A percentile compares a stretch with the other conserved stretches of the same genome.
Conservation (phyloP, 2,888 invertebrate species). For the Cryptophagus acutangulus region DNA sequence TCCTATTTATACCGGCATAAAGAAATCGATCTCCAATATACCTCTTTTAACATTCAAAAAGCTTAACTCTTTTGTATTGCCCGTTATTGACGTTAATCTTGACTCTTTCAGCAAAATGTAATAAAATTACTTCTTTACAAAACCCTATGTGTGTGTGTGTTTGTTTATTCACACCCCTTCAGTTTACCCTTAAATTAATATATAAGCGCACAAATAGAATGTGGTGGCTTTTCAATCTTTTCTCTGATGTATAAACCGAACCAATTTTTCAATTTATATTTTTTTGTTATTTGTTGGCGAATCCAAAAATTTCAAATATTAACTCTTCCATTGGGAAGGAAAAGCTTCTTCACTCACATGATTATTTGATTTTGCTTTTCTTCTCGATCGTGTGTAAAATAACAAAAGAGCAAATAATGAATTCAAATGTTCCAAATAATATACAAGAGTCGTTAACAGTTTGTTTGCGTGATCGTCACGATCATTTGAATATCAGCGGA, state of each 20-base stretch:
- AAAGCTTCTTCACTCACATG: no score
- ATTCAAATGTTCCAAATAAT: conserved; percentile 7
- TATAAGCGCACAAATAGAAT: conserved; percentile 7
- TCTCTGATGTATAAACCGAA: no score
- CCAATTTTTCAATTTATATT: no score
- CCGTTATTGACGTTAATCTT: conserved; percentile 31
- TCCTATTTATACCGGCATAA: no score
- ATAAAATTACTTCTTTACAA: conserved; percentile 30
- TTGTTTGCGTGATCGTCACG: conserved; percentile 36
- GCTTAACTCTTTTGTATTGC: conserved; percentile 25
- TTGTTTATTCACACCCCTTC: conserved; percentile 29
- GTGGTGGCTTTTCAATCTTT: no score
- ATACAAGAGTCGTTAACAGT: conserved; percentile 35
- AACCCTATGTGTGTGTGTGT: no score
- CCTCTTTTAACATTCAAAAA: conserved; percentile 14
- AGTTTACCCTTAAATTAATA: conserved; percentile 26
- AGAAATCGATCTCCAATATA: conserved; percentile 20
- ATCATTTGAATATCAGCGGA: conserved; percentile 41
- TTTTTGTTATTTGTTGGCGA: no score
- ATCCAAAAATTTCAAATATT: no score
- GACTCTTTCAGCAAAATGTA: conserved; percentile 31
- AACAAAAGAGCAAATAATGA: conserved; percentile 4
- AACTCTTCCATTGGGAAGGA: no score
- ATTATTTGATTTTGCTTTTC: no score
- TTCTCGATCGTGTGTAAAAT: no score